Evolutionary conservation across 2,888 invertebrate species (phyloP).

Genomic region (Cerastis rubricosa): DNA sequence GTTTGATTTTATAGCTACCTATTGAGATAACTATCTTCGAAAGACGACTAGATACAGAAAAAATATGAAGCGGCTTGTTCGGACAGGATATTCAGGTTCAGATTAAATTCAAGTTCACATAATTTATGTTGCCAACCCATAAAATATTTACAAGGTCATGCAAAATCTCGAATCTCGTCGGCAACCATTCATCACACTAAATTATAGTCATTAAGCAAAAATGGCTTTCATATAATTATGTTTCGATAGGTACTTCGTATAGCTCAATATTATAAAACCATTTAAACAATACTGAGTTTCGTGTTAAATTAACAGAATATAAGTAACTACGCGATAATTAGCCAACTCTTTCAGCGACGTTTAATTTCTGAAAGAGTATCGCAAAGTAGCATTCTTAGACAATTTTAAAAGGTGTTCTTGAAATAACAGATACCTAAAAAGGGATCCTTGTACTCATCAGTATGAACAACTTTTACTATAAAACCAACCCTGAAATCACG

Average conservation of each 20-base stretch:
- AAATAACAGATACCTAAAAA: neutral
- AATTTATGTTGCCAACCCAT: conserved; percentile 9
- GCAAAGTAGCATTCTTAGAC: neutral
- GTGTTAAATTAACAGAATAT: neutral
- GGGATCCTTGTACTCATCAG: neutral
- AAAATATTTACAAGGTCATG: conserved; percentile 10
- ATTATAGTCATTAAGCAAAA: neutral
- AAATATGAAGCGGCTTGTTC: neutral
- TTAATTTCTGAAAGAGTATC: neutral
- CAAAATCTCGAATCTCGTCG: conserved; percentile 14
- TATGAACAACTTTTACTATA: neutral
- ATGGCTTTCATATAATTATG: neutral
- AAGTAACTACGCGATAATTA: neutral
- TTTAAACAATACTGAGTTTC: neutral
- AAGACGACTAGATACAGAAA: neutral
- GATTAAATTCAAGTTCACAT: conserved; percentile 52
- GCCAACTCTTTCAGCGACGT: neutral
- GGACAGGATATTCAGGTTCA: conserved; percentile 19
- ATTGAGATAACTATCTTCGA: neutral
- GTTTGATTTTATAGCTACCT: too few species aligned
- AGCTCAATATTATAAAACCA: neutral
- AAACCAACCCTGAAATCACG: neutral
- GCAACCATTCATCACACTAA: neutral
- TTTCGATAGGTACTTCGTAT: neutral
- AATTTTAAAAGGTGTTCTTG: neutral